These are phyloP conservation scores for Neoarius graeffei DNA, from an alignment of 2,113 vertebrate genomes.

Conservation along the genomic window DNA sequence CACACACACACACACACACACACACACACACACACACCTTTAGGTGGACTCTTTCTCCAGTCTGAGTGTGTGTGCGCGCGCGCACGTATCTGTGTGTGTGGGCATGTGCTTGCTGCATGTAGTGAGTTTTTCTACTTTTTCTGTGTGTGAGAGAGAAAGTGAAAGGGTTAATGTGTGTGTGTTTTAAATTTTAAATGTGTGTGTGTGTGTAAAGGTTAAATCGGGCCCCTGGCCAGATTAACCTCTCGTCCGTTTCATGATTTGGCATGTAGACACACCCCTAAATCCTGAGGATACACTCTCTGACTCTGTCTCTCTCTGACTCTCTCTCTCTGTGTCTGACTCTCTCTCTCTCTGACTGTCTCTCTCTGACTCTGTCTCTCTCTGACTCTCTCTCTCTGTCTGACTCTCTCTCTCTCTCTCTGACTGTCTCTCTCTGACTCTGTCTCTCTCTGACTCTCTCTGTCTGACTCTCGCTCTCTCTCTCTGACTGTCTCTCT, in stretches of 20 bases:
- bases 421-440: not conserved
- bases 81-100: slow-evolving; percentile 12
- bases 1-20: slow-evolving; percentile 28
- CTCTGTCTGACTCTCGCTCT: no score
- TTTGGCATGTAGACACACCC: slow-evolving; percentile 80
- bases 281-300: slow-evolving; percentile 70
- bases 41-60: not conserved
- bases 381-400: slow-evolving; percentile 23
- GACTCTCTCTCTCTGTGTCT: slow-evolving; percentile 57
- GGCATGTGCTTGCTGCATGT: slow-evolving; percentile 25
- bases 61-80: slow-evolving; percentile 17
- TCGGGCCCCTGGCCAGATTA: slow-evolving; percentile 78
- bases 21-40: not conserved
- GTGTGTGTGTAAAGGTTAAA: slow-evolving; percentile 71
- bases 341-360: slow-evolving; percentile 39
- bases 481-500: no score
- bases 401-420: slow-evolving; percentile 36
- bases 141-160: not conserved
- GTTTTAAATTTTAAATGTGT: not conserved
- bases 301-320: slow-evolving; percentile 10
- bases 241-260: slow-evolving; percentile 77
- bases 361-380: slow-evolving; percentile 29
- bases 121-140: slow-evolving; percentile 27
- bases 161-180: slow-evolving; percentile 42
- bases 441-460: no score